These are phyloP conservation scores for Eupeodes luniger DNA, from an alignment of 2,888 invertebrate species.

Conservation along the genomic window DNA sequence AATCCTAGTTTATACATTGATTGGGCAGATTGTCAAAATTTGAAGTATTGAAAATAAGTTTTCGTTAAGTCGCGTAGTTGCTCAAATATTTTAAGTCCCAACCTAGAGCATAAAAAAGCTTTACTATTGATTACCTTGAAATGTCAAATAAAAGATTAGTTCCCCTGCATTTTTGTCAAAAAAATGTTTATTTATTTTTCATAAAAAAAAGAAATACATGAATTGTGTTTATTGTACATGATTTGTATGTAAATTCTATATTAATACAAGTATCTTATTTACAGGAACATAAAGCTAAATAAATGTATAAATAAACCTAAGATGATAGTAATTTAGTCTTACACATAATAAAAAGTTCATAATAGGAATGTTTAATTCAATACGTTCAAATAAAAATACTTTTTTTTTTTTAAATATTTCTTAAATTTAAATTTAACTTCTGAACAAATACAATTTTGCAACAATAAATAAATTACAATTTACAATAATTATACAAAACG, in stretches of 20 bases:
- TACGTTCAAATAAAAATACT: conserved; percentile 61
- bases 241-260: background rate
- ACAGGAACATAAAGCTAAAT: conserved; percentile 59
- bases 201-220: background rate
- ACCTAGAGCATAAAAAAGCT: too few relatives aligned
- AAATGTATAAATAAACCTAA: too few relatives aligned
- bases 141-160: background rate
- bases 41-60: too few relatives aligned
- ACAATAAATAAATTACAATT: conserved; percentile 68
- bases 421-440: conserved; percentile 3
- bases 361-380: conserved; percentile 62
- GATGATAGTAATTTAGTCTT: background rate
- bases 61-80: too few relatives aligned
- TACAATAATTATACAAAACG: conserved; percentile 11
- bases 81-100: too few relatives aligned
- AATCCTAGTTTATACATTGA: too few relatives aligned
- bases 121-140: background rate
- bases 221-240: conserved; percentile 21
- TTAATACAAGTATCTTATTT: conserved; percentile 26
- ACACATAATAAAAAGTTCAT: conserved; percentile 15
- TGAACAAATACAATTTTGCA: conserved; percentile 37
- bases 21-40: too few relatives aligned
- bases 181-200: conserved; percentile 20
- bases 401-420: conserved; percentile 8
- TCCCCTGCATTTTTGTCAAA: background rate